phyloP scores from a whole-genome alignment of 1,140 invertebrate genomes.

The Cataglyphis hispanica region DNA sequence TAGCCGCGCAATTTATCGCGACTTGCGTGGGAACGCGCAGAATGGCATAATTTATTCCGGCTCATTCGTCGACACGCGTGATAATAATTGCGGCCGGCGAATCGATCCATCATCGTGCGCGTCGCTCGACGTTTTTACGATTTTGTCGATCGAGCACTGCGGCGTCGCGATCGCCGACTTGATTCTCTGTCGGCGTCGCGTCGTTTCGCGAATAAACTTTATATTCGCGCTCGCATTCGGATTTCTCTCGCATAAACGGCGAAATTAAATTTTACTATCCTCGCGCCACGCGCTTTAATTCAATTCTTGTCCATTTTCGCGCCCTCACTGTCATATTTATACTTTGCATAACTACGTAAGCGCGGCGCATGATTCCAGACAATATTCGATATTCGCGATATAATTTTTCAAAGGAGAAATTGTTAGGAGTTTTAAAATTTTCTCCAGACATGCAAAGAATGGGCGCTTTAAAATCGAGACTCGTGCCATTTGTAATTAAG shows the following conservation, averaged over 20 bases:
- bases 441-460: slow-evolving; percentile 6
- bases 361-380: neutral
- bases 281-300: slow-evolving; percentile 7
- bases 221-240: slow-evolving; percentile 16
- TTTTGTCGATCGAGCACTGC: slow-evolving; percentile 42
- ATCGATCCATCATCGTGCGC: slow-evolving; percentile 51
- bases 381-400: neutral
- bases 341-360: neutral
- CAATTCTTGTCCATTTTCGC: slow-evolving; percentile 11
- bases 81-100: slow-evolving; percentile 44
- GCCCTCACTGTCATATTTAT: neutral
- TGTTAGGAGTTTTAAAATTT: neutral
- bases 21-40: neutral
- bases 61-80: slow-evolving; percentile 36
- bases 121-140: slow-evolving; percentile 56
- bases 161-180: slow-evolving; percentile 23
- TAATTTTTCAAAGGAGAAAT: neutral
- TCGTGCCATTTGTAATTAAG: slow-evolving; percentile 52
- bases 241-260: slow-evolving; percentile 1
- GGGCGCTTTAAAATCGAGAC: slow-evolving; percentile 17
- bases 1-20: slow-evolving; percentile 17
- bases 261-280: slow-evolving; percentile 43
- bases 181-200: slow-evolving; percentile 12
- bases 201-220: slow-evolving; percentile 41
- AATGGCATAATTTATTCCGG: slow-evolving; percentile 53